Base-by-base conservation (phyloP, 30 jellyfish, hydroid and myxozoan species). In the Cassiopea xamachana region DNA sequence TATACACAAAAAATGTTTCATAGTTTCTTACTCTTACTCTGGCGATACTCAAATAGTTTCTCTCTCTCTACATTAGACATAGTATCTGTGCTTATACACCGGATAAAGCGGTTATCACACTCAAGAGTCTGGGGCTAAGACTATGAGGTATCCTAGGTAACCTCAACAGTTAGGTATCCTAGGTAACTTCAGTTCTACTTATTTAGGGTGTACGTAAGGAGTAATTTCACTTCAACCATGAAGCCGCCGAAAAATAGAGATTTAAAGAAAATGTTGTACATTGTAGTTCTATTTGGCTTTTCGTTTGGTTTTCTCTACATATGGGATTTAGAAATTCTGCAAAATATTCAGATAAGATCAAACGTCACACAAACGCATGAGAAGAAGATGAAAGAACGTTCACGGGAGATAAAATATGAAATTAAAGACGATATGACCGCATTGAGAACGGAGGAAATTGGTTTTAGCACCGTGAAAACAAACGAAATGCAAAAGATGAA, bases 221-320 rank as follows among this genome's bases (percentile, higher is more conserved):
- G 39, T 27, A 27, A 27, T 27, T 27, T 27, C 39, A 27, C 39
- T 27, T 27, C 8, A 60, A 71, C 2, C 45, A 88, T 88, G 95
- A 82, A 88, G 87, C 80, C 60, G 17, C 18, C 67, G 19, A 72
- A 64, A 59, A 78, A 88, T 73, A 77, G 51, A 27, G 95, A 78
- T 6, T 80, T 88, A 17, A 76, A 88, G 46, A 67, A 48, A 27
- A 4, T 88, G 86, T 60, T 88, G 15, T 8, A 48, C 45, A 16
- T 88, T 50, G 73, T 90, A 1, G 46, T 88, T n/a, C 15, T 78
- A n/a, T 73, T 79, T 60, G 95, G 95, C 1, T 64, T 62, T 14
- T 19, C 82, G 2, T 48, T 79, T 58, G 90, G 90, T 13, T 72
- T 84, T 39, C 9, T 78, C 59, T 88, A 88, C 81, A 51, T 88